Percentiles rank a stretch among this genome's conserved stretches.
These are phyloP conservation scores for Siphonodentalium dalli DNA, from an alignment of 2,888 invertebrate genomes.

Conservation along the genomic window DNA sequence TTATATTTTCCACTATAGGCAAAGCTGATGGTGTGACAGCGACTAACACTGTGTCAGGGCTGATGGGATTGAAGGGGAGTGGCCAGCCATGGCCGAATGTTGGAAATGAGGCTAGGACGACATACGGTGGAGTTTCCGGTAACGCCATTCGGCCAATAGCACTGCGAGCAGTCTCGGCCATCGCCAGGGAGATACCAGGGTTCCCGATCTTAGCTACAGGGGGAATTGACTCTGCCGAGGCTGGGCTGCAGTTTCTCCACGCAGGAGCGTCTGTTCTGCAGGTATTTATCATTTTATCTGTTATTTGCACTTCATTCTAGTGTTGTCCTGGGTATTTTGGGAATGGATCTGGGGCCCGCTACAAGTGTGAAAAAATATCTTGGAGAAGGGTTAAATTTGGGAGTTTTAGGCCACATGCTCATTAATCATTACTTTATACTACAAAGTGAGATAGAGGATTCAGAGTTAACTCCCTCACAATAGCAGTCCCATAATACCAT, in stretches of 20 bases:
- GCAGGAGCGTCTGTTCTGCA: slow-evolving; percentile 93
- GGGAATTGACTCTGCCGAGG: slow-evolving; percentile 96
- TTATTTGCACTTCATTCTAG: too few species aligned
- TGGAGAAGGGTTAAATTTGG: too few species aligned
- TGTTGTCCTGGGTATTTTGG: too few species aligned
- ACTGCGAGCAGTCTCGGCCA: slow-evolving; percentile 86
- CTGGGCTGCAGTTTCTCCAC: slow-evolving; percentile 90
- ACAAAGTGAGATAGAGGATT: too few species aligned
- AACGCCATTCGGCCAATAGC: slow-evolving; percentile 96
- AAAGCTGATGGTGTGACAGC: slow-evolving; percentile 95
- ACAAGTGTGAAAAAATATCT: too few species aligned
- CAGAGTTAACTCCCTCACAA: too few species aligned
- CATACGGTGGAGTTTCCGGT: slow-evolving; percentile 93
- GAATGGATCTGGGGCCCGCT: too few species aligned
- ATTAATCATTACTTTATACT: too few species aligned
- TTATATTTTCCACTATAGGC: slow-evolving; percentile 73
- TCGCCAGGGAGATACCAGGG: slow-evolving; percentile 81
- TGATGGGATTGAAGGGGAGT: slow-evolving; percentile 85
- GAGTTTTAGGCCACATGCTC: too few species aligned
- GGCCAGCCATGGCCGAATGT: slow-evolving; percentile 92
- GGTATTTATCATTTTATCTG: slow-evolving; percentile 68
- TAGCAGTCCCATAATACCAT: too few species aligned
- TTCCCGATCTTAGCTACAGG: slow-evolving; percentile 96
- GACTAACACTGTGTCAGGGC: slow-evolving; percentile 94
- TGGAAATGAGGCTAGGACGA: slow-evolving; percentile 80